Evolutionary conservation across 1,140 invertebrate genomes (phyloP), one percentile per base, ranked within the genome.

Genomic region (Drosophila rhopaloa): DNA sequence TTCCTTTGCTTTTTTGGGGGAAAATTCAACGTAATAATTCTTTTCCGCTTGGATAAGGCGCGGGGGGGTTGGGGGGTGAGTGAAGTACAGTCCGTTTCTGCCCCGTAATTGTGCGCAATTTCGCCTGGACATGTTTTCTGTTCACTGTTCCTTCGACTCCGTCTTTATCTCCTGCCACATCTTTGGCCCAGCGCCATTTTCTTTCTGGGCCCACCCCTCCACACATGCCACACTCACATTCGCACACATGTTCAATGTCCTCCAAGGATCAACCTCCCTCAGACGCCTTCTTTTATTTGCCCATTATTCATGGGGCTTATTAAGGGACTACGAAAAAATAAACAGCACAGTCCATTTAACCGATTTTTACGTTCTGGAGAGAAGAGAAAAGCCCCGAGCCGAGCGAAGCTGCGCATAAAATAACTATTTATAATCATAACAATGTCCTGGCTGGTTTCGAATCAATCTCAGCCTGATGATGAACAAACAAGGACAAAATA

Each of bases 21-120:
- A 89, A 89, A 89, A 89, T 80, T 85, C 76, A 81, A 84, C 70
- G 89, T 85, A 91, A 91, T 91, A 91, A 91, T 91, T 91, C 89
- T 91, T 91, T 91, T 91, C 88, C 89, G 89, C 89, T 90, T 75
- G 89, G 89, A 91, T 91, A 82, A 78, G 84, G 60, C 61, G 50
- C 51, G 40, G 35, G n/a, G 40, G 14, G 41, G 24, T 29, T 27
- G 6, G 13, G 32, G 19, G 58, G 24, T 40, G 51, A 24, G 13
- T 14, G 24, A 40, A 29, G 27, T 48, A 70, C 63, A 63, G 32
- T 67, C 40, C 29, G 67, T 63, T 79, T 72, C 59, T 57, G 68
- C 48, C 68, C 40, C 65, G 67, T 81, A 90, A 90, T 90, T 90
- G 86, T 80, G 88, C 80, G 82, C 88, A 91, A 88, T 91, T 88